These are phyloP conservation scores for Tigriopus japonicus DNA, from an alignment of 1,140 invertebrate species.

Conservation along the genomic window DNA sequence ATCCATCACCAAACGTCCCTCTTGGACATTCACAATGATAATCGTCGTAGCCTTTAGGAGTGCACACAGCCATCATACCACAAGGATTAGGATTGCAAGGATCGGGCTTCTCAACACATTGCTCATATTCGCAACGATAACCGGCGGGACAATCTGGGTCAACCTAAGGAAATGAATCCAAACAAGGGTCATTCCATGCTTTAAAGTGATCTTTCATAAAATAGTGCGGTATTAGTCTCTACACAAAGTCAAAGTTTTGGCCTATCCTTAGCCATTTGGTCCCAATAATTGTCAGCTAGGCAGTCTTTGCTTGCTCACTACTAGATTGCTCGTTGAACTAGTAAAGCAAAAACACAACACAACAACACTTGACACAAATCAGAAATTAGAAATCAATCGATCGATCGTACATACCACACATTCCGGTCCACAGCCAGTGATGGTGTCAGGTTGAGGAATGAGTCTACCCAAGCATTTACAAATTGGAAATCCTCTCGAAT, in stretches of 20 bases:
- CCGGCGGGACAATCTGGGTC: constrained; percentile 6
- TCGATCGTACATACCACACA: constrained; percentile 39
- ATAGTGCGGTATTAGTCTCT: too few relatives aligned
- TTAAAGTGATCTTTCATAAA: too few relatives aligned
- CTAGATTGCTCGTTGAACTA: neutral
- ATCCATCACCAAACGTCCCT: neutral
- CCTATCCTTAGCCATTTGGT: too few relatives aligned
- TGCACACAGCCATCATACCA: neutral
- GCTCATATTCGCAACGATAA: constrained; percentile 4
- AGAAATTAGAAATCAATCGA: too few relatives aligned
- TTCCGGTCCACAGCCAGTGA: constrained; percentile 41
- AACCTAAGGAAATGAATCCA: too few relatives aligned
- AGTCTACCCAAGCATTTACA: constrained; percentile 34
- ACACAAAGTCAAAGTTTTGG: too few relatives aligned
- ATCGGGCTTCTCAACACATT: neutral
- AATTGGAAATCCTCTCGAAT: constrained; percentile 44
- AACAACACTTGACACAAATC: too few relatives aligned
- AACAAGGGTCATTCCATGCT: too few relatives aligned
- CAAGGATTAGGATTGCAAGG: neutral
- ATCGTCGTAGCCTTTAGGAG: neutral
- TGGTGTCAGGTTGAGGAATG: constrained; percentile 19
- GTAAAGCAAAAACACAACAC: constrained; percentile 36
- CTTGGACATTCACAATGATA: neutral
- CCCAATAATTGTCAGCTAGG: too few relatives aligned
- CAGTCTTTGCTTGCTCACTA: too few relatives aligned